A percentile compares a stretch with the other conserved stretches of the same genome.
Evolutionary conservation across 2,113 vertebrate genomes (phyloP).

Genomic region (Hylia prasina): DNA sequence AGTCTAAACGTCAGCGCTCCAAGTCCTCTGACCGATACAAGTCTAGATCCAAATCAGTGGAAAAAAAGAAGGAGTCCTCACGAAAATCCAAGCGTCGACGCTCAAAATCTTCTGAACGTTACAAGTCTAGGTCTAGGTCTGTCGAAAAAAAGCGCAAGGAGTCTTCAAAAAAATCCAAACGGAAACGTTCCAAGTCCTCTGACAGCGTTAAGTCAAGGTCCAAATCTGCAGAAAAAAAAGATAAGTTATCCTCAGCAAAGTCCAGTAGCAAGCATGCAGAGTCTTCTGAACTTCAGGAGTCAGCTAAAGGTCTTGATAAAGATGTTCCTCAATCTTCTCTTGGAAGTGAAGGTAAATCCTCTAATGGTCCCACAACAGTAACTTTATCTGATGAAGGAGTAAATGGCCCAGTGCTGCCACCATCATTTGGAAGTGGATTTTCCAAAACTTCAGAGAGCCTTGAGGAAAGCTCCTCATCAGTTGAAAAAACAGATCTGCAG

Average conservation of each 20-base stretch:
- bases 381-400: slow-evolving; percentile 66
- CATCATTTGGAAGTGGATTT: neutral
- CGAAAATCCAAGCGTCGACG: slow-evolving; percentile 75
- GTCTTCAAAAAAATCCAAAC: slow-evolving; percentile 72
- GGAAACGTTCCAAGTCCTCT: slow-evolving; percentile 73
- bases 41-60: slow-evolving; percentile 76
- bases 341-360: slow-evolving; percentile 65
- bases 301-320: neutral
- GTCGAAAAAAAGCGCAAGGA: slow-evolving; percentile 53
- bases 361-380: slow-evolving; percentile 72
- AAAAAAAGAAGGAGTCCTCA: slow-evolving; percentile 74
- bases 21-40: slow-evolving; percentile 73
- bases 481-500: neutral
- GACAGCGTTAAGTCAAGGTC: slow-evolving; percentile 82
- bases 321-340: slow-evolving; percentile 27
- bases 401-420: slow-evolving; percentile 19
- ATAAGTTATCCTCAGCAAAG: slow-evolving; percentile 51
- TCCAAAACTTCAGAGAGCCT: slow-evolving; percentile 27
- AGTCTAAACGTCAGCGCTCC: slow-evolving; percentile 72
- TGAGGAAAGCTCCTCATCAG: slow-evolving; percentile 71
- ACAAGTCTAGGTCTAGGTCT: slow-evolving; percentile 61
- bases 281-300: slow-evolving; percentile 76
- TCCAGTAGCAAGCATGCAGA: slow-evolving; percentile 56
- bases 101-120: slow-evolving; percentile 74
- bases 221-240: slow-evolving; percentile 80